Conservation (phyloP, 2,797 vertebrate species). For the Crocodylus rhombifer region DNA sequence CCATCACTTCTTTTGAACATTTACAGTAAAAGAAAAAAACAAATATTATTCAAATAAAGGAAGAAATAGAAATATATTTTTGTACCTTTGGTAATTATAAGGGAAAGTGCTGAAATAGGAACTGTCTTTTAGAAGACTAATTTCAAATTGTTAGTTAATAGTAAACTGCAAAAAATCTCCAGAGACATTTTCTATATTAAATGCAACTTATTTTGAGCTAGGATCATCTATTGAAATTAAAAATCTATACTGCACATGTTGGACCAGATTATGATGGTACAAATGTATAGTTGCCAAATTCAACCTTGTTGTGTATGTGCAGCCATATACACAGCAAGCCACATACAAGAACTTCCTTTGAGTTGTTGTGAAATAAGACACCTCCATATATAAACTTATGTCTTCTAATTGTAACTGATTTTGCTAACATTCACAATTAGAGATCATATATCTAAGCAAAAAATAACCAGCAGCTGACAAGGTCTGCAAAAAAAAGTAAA, state of each 20-base stretch:
- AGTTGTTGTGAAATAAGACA: not conserved
- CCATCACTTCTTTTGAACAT: not conserved
- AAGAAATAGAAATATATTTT: not conserved
- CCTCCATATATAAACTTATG: not conserved
- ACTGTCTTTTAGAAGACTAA: slow-evolving; percentile 31
- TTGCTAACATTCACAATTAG: not conserved
- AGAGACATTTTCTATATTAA: slow-evolving; percentile 62
- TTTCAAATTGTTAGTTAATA: slow-evolving; percentile 47
- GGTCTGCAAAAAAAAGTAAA: not conserved
- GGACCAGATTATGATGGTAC: not conserved
- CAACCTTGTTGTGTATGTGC: not conserved
- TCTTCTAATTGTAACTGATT: not conserved
- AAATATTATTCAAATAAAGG: not conserved
- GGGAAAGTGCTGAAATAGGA: not conserved
- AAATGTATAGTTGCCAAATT: slow-evolving; percentile 8
- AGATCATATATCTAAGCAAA: not conserved
- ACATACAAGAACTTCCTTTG: not conserved
- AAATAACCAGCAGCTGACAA: not conserved
- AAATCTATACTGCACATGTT: not conserved
- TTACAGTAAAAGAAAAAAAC: not conserved
- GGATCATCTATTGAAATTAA: slow-evolving; percentile 3
- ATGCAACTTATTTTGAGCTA: slow-evolving; percentile 8
- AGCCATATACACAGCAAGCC: not conserved
- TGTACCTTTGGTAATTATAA: not conserved
- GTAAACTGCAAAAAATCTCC: slow-evolving; percentile 33